phyloP scores from a whole-genome alignment of 2,888 invertebrate genomes.

The Aphidoletes aphidimyza region DNA sequence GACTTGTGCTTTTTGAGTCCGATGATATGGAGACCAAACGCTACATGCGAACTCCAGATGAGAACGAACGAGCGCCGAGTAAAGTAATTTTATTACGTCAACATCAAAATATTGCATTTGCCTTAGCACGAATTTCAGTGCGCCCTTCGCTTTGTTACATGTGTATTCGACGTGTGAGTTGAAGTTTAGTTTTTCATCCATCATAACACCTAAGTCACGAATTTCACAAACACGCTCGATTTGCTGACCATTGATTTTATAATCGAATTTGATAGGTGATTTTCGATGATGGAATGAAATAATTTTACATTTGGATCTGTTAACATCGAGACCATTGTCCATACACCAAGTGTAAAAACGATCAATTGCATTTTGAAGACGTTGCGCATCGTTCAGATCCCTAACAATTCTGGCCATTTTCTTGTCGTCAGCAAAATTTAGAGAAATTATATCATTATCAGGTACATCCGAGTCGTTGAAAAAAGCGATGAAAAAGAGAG shows the following conservation, averaged over 20 bases:
- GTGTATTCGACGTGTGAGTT: neutral
- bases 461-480: neutral
- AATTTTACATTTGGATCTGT: neutral
- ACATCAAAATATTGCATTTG: neutral
- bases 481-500: constrained; percentile 1
- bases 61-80: neutral
- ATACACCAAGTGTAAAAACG: neutral
- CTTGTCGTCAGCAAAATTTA: constrained; percentile 29
- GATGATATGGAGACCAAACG: neutral
- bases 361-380: neutral
- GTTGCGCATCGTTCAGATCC: neutral
- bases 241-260: neutral
- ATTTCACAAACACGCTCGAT: constrained; percentile 1
- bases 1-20: neutral
- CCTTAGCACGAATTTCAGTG: constrained; percentile 1
- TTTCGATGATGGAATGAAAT: neutral
- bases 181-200: neutral
- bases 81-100: neutral
- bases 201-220: neutral
- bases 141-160: neutral
- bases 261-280: neutral
- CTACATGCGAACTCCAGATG: neutral
- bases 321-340: neutral
- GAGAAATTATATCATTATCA: neutral
- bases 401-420: neutral